Base-by-base conservation (phyloP, 2,888 invertebrate species). In the Melipona bicolor region DNA sequence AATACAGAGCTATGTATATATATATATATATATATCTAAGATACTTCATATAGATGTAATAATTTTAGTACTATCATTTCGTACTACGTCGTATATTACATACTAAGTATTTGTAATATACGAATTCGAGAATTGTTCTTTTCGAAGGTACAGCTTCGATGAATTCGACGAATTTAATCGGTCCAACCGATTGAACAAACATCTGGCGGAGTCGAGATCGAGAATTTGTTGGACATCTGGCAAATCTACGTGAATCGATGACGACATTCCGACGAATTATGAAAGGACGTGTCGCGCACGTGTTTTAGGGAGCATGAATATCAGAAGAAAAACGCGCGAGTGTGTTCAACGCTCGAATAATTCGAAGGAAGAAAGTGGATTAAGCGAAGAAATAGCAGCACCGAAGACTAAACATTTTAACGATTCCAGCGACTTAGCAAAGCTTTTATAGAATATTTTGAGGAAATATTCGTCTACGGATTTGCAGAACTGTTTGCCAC, bases 241-340 rank as follows among this genome's bases (percentile, higher is more conserved):
- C 24, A 36, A 62, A 49, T 56, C 27, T 27, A 49, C 54, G 32
- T 6, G 67, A 68, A 76, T 69, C 54, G 43, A 52, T n/a, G 67
- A 13, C 68, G 67, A 52, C 59, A 65, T 70, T 77, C 77, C 64
- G 11, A 50, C 13, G 65, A 65, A 59, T 6, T 56, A 65, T 71
- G 36, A 27, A 76, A 80, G 36, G 62, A 49, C 24, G 27, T 56
- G 76, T 79, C 62, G 68, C 76, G 64, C 80, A 80, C 59, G 65
- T 80, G 70, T 80, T 76, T 15, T 49, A 49, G n/a, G 9, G 27
- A 43, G 15, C 6, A 49, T n/a, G 70, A 27, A 65, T n/a, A 49
- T 4, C 56, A 59, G 36, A 65, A 49, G 68, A 79, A 69, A 79
- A 75, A 52, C 61, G n/a, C 24, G 11, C 61, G 62, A 68, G 19